phyloP scores from a whole-genome alignment of 1,140 invertebrate species.

The Drosophila nikananu region DNA sequence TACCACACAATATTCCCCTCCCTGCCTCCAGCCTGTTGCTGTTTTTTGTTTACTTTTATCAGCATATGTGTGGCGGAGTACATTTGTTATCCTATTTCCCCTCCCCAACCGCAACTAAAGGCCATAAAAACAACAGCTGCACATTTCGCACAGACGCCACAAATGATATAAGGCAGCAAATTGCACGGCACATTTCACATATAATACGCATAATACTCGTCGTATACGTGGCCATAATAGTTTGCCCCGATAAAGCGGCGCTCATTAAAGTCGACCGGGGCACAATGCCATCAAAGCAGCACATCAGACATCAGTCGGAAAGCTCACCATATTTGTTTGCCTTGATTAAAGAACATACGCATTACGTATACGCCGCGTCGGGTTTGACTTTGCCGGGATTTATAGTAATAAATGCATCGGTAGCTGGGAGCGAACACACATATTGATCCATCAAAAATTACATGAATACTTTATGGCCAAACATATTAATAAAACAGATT shows the following conservation, averaged over 20 bases:
- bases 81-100: conserved; percentile 36
- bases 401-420: conserved; percentile 20
- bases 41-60: conserved; percentile 28
- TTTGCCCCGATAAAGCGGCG: conserved; percentile 34
- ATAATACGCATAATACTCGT: conserved; percentile 39
- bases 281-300: conserved; percentile 22
- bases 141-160: conserved; percentile 59
- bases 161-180: conserved; percentile 60
- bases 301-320: conserved; percentile 8
- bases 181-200: conserved; percentile 47
- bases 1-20: neutral
- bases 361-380: conserved; percentile 22
- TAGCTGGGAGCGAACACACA: conserved; percentile 17
- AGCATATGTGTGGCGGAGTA: conserved; percentile 15
- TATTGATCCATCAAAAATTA: conserved; percentile 33
- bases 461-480: conserved; percentile 30
- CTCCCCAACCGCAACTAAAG: conserved; percentile 7
- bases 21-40: conserved; percentile 25
- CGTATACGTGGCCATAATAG: conserved; percentile 43
- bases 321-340: conserved; percentile 30
- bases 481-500: conserved; percentile 21
- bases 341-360: conserved; percentile 45
- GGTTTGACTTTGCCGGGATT: conserved; percentile 12
- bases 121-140: conserved; percentile 64
- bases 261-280: conserved; percentile 45